Conservation (phyloP, 2,888 invertebrate genomes). For the Kryphioiulus occultus region DNA sequence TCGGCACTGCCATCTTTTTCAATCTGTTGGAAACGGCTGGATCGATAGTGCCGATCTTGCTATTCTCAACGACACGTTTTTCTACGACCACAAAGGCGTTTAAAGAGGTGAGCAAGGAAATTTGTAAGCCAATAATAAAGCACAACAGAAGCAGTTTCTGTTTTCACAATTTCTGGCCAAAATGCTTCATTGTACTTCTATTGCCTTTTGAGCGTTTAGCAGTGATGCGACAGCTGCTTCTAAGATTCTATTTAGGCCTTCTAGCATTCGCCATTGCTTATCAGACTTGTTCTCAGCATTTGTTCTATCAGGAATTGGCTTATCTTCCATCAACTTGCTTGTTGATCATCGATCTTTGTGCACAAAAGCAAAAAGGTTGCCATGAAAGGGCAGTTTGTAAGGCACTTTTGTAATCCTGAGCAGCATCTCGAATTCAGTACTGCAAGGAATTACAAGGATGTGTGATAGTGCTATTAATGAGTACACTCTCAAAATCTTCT, state of each 20-base stretch:
- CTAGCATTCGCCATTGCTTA: neutral
- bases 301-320: neutral
- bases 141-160: neutral
- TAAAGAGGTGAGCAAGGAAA: neutral
- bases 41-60: neutral
- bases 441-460: neutral
- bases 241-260: neutral
- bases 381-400: neutral
- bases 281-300: neutral
- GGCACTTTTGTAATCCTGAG: neutral
- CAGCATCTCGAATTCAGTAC: neutral
- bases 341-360: conserved; percentile 1
- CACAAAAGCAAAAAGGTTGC: neutral
- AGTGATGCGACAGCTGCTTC: neutral
- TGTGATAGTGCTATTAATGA: too few species aligned
- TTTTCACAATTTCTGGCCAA: neutral
- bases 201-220: neutral
- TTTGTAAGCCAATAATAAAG: neutral
- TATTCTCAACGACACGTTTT: neutral
- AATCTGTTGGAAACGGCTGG: neutral
- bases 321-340: neutral
- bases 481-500: too few species aligned
- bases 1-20: neutral
- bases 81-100: neutral
- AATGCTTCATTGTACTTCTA: neutral